These are phyloP conservation scores for Zaprionus ghesquierei DNA, from an alignment of 1,140 invertebrate species.

Conservation along the genomic window DNA sequence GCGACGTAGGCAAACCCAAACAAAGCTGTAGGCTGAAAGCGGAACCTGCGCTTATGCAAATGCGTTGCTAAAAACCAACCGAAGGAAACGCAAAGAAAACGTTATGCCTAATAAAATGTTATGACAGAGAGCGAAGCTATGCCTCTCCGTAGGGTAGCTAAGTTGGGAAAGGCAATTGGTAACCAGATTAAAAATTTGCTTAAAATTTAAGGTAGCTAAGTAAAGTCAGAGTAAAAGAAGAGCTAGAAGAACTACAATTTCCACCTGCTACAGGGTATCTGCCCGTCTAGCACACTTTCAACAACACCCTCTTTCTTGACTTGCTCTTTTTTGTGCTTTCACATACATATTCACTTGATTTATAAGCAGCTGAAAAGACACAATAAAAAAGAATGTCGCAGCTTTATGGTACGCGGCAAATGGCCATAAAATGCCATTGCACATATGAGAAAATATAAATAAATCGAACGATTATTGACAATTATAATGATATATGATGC, in stretches of 20 bases:
- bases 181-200: background rate
- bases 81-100: constrained; percentile 29
- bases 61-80: constrained; percentile 34
- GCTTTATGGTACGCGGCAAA: constrained; percentile 66
- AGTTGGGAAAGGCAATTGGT: background rate
- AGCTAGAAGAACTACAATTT: background rate
- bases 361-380: constrained; percentile 52
- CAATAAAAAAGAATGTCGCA: constrained; percentile 77
- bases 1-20: constrained; percentile 6
- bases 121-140: constrained; percentile 18
- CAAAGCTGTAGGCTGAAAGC: constrained; percentile 11
- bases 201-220: background rate
- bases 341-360: constrained; percentile 70
- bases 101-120: constrained; percentile 70
- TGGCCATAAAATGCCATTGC: constrained; percentile 72
- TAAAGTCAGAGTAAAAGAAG: background rate
- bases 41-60: constrained; percentile 67
- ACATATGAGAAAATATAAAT: constrained; percentile 80
- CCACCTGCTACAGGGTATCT: background rate
- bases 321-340: constrained; percentile 39
- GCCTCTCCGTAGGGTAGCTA: background rate
- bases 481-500: constrained; percentile 79
- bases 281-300: background rate
- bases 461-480: constrained; percentile 81
- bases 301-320: background rate